Evolutionary conservation across 1,140 invertebrate species (phyloP).

Genomic region (Eufriesea mexicana): DNA sequence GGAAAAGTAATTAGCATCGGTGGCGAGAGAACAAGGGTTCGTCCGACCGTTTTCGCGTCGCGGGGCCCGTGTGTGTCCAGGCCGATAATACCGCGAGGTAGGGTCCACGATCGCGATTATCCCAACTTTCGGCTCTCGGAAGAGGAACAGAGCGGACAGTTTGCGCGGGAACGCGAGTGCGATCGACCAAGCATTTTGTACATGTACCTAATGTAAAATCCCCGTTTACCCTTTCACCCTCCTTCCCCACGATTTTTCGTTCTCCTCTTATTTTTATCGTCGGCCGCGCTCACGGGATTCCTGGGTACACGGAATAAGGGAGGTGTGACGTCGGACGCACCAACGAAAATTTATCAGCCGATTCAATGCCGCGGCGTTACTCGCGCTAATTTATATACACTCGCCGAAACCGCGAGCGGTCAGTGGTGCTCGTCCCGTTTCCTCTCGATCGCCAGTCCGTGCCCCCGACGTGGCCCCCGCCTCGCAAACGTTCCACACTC

Average conservation of each 20-base stretch:
- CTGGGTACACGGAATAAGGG: constrained; percentile 49
- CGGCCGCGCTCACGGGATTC: constrained; percentile 40
- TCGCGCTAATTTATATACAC: constrained; percentile 65
- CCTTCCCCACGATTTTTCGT: background rate
- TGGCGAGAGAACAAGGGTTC: background rate
- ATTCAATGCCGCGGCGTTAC: constrained; percentile 63
- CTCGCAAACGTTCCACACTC: too few relatives aligned
- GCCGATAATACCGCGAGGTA: background rate
- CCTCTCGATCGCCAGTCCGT: background rate
- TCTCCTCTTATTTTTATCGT: constrained; percentile 45
- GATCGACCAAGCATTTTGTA: background rate
- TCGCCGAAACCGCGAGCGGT: constrained; percentile 44
- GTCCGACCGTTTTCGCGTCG: constrained; percentile 1
- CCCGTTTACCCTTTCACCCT: background rate
- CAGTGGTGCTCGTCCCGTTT: constrained; percentile 50
- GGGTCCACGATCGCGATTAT: constrained; percentile 43
- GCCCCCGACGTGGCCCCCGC: background rate
- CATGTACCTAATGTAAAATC: too few relatives aligned
- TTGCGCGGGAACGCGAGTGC: constrained; percentile 18
- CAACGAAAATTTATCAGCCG: constrained; percentile 63
- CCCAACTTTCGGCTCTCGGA: constrained; percentile 1
- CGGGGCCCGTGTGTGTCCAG: background rate
- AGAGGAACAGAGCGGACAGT: background rate
- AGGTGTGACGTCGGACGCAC: constrained; percentile 55
- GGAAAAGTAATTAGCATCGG: constrained; percentile 40